phyloP scores from a whole-genome alignment of 2,888 invertebrate species.

The Sminthurinus aureus region DNA sequence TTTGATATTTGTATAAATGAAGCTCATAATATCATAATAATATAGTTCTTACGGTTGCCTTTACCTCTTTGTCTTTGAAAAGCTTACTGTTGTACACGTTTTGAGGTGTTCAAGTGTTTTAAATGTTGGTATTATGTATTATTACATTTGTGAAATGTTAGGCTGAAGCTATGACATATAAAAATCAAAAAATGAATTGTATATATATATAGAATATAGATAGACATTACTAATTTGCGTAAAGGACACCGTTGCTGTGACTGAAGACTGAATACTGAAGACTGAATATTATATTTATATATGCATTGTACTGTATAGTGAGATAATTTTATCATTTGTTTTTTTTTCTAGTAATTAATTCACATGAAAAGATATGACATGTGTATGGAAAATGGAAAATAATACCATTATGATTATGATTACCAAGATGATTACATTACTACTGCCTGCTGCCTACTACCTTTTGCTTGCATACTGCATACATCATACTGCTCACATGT shows the following conservation, averaged over 20 bases:
- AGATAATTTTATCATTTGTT: slow-evolving; percentile 4
- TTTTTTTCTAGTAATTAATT: slow-evolving; percentile 16
- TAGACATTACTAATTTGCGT: neutral
- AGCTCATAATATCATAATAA: too few species aligned
- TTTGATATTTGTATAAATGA: too few species aligned
- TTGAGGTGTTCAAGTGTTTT: neutral
- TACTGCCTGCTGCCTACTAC: neutral
- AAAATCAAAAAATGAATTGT: too few species aligned
- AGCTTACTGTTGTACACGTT: too few species aligned
- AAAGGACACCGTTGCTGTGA: neutral
- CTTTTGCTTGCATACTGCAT: neutral
- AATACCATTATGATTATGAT: neutral
- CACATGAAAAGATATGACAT: slow-evolving; percentile 1
- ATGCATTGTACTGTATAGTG: neutral
- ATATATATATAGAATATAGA: neutral
- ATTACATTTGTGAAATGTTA: too few species aligned
- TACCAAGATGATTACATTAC: neutral
- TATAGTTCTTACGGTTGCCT: too few species aligned
- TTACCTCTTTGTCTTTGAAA: too few species aligned
- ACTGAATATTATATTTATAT: too few species aligned
- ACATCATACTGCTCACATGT: neutral
- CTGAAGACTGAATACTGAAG: neutral
- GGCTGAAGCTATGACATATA: too few species aligned
- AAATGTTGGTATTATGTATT: too few species aligned
- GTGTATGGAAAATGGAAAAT: neutral